Evolutionary conservation across 2,888 invertebrate genomes (phyloP).

Genomic region (Salpingus planirostris): DNA sequence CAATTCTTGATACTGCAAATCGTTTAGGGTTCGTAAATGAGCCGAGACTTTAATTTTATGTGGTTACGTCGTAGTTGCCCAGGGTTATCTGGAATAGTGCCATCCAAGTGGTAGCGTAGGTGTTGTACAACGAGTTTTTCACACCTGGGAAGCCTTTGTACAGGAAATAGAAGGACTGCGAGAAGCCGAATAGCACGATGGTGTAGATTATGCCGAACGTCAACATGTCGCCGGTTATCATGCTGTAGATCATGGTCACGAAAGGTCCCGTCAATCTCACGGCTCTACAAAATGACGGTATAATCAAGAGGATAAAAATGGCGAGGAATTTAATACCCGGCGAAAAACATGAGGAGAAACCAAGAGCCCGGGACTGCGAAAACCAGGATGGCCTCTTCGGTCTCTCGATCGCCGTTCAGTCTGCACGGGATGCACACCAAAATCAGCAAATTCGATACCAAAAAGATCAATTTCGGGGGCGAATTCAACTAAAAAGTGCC

Average conservation of each 20-base stretch:
- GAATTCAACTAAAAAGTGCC: slow-evolving; percentile 63
- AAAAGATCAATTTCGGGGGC: slow-evolving; percentile 89
- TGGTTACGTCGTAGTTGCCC: slow-evolving; percentile 91
- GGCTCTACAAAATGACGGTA: slow-evolving; percentile 52
- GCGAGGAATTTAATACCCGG: slow-evolving; percentile 52
- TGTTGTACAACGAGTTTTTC: slow-evolving; percentile 70
- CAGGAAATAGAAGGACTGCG: slow-evolving; percentile 90
- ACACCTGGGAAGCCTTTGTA: slow-evolving; percentile 84
- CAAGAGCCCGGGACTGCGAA: slow-evolving; percentile 93
- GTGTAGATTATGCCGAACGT: slow-evolving; percentile 96
- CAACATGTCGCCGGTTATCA: slow-evolving; percentile 98
- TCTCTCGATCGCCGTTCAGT: slow-evolving; percentile 58
- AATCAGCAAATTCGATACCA: slow-evolving; percentile 83
- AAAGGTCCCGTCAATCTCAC: slow-evolving; percentile 94
- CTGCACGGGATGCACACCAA: slow-evolving; percentile 85
- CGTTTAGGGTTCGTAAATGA: no score
- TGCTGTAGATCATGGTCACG: slow-evolving; percentile 98
- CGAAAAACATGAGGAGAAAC: slow-evolving; percentile 98
- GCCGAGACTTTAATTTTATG: no score
- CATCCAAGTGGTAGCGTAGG: slow-evolving; percentile 92
- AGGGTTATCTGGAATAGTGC: slow-evolving; percentile 95
- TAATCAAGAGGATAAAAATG: not conserved
- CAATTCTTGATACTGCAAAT: slow-evolving; percentile 78
- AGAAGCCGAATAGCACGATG: slow-evolving; percentile 91
- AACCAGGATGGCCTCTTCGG: slow-evolving; percentile 87